phyloP scores from a whole-genome alignment of 2,888 invertebrate genomes.

The Aradus depressus region DNA sequence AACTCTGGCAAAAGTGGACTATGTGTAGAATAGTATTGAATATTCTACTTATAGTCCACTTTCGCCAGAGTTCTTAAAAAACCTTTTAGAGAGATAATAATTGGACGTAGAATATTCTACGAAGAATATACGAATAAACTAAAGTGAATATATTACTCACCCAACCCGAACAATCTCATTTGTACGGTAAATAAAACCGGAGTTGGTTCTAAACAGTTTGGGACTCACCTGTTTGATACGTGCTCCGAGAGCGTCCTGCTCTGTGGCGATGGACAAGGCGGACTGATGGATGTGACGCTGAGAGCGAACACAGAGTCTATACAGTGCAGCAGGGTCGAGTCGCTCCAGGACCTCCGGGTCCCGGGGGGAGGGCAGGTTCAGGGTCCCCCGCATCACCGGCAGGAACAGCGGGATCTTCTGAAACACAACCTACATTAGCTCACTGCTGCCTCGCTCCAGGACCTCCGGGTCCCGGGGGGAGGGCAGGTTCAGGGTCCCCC shows the following conservation, averaged over 20 bases:
- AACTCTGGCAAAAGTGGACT: no score
- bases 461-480: conserved; percentile 75
- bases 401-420: conserved; percentile 82
- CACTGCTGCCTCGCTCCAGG: no score
- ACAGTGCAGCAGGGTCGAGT: conserved; percentile 54
- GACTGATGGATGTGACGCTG: conserved; percentile 75
- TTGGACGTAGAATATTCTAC: no score
- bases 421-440: no score
- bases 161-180: no score
- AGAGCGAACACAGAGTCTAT: conserved; percentile 65
- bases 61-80: no score
- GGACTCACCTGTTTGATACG: conserved; percentile 66
- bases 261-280: conserved; percentile 67
- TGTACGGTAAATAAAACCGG: background rate
- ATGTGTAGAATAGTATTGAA: no score
- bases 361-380: conserved; percentile 67
- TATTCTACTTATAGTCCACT: no score
- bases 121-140: background rate
- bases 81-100: no score
- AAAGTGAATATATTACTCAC: background rate
- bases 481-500: conserved; percentile 74
- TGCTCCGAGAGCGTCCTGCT: conserved; percentile 61
- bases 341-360: conserved; percentile 81
- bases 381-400: conserved; percentile 81
- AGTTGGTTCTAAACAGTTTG: no score